Base-by-base conservation (phyloP, 1,140 invertebrate genomes). In the Drosophila santomea region DNA sequence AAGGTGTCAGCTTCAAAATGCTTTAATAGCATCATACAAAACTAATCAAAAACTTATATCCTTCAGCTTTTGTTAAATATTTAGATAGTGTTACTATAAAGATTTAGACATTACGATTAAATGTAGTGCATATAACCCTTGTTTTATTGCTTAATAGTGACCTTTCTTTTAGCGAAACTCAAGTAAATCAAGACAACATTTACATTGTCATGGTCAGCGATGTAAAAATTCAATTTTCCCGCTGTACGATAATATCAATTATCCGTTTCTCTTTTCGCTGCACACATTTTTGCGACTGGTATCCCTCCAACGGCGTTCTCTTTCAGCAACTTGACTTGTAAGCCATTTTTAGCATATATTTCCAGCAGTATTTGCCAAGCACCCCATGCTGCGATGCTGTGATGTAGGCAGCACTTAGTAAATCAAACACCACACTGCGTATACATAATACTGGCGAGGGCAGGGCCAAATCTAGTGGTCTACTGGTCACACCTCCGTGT, bases 361-460 rank as follows among this genome's bases (percentile, higher is more conserved):
- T 41, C 1, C 4, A 20, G 41, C 51, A 56, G 14, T 17, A 32
- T 54, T 67, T 47, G 62, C 25, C 17, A 55, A 25, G 3, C 45
- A 17, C 7, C 12, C 54, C 51, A 50, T 41, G 54, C 69, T 75
- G 11, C 55, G 55, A 71, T 35, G 67, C 69, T 75, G 39, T 39
- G 23, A 75, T 58, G 71, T 59, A 74, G 52, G 61, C 69, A 74
- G 38, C 59, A 74, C 50, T 74, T 44, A 48, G 41, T n/a, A 68
- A n/a, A 36, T 17, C 55, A 56, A 60, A 47, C 52, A 75, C 39
- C 41, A 79, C 50, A 50, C 47, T 61, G 50, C 75, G 75, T 79
- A 83, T 83, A 43, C 72, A 51, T 51, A 62, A 77, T 80, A 5
- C 38, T 23, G 48, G 35, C 45, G 25, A 32, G 32, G 56, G 11